Base-by-base conservation (phyloP, 2,797 vertebrate genomes). In the Chelidonichthys spinosus region DNA sequence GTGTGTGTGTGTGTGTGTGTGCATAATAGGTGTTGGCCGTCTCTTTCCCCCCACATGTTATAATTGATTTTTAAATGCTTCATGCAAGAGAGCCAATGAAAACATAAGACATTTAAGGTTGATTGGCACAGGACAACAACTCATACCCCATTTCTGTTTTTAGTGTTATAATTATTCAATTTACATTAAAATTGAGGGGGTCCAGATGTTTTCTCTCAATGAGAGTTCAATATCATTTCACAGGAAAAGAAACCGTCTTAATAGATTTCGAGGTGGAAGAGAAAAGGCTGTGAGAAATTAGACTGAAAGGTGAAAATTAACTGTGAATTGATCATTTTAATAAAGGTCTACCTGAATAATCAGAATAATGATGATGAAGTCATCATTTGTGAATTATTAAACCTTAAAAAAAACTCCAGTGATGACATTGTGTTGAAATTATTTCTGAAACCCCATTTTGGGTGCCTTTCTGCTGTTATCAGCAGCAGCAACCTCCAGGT, bases 401-500 rank as follows among this genome's bases (percentile, higher is more conserved):
- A n/a, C 13, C 6, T 52, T 50, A 32, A 7, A 11, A 18, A 10
- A 18, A 6, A n/a, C 44, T 40, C 58, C 47, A 59, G 7, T 32
- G 18, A 54, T 33, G 8, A 54, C 4, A 2, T 25, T 46, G 50
- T 54, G 36, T 40, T 68, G 8, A 76, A 71, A 40, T 59, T 15
- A 14, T 9, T 56, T 54, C 6, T 58, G 33, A 58, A 32, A 56
- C 37, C 25, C 50, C 6, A 17, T 40, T 40, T 43, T n/a, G 7
- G n/a, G 9, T 65, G 11, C 35, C 6, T 78, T 77, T 67, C 50
- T 81, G 83, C 74, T 72, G 59, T 39, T 8, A 43, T 83, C 77
- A 85, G 65, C 69, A 81, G 40, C 54, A n/a, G 18, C 25, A 2
- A 65, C 55, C 56, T 43, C 37, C 66, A 63, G 61, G 56, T 74